Conservation (phyloP, 1,140 invertebrate species). For the Triops longicaudatus region DNA sequence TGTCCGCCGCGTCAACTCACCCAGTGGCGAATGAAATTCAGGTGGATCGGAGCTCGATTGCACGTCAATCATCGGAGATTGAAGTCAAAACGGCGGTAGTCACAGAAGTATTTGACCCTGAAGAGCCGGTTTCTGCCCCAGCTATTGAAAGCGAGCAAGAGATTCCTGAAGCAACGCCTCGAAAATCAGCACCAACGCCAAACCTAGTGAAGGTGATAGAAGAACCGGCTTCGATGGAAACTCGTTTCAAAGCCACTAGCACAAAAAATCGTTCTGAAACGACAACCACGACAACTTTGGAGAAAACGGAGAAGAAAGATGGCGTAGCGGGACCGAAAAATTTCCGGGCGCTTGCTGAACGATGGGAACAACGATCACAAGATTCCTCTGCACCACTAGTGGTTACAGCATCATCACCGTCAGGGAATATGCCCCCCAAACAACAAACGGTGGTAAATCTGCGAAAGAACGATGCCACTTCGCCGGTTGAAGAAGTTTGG, state of each 20-base stretch:
- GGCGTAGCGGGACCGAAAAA: constrained; percentile 17
- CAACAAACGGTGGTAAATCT: constrained; percentile 24
- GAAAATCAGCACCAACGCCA: constrained; percentile 31
- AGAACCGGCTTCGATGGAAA: constrained; percentile 17
- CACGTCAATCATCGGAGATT: constrained; percentile 13
- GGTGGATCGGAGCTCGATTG: background rate
- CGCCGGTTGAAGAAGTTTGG: constrained; percentile 30
- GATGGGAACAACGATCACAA: constrained; percentile 20
- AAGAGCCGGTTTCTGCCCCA: background rate
- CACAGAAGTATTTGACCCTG: constrained; percentile 33
- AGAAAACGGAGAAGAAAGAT: constrained; percentile 17
- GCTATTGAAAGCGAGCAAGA: constrained; percentile 20
- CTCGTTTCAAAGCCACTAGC: background rate
- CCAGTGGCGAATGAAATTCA: background rate
- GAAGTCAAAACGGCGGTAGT: constrained; percentile 33
- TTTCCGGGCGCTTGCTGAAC: constrained; percentile 24
- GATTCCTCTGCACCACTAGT: background rate
- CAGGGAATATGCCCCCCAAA: constrained; percentile 18
- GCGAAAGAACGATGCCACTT: constrained; percentile 16
- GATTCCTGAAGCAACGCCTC: constrained; percentile 26
- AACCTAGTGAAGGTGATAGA: constrained; percentile 28
- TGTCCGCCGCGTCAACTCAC: background rate
- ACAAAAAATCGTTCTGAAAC: constrained; percentile 13
- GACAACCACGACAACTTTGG: background rate
- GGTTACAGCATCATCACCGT: constrained; percentile 20